phyloP scores from a whole-genome alignment of 2,888 invertebrate species.

The Philonicus albiceps region DNA sequence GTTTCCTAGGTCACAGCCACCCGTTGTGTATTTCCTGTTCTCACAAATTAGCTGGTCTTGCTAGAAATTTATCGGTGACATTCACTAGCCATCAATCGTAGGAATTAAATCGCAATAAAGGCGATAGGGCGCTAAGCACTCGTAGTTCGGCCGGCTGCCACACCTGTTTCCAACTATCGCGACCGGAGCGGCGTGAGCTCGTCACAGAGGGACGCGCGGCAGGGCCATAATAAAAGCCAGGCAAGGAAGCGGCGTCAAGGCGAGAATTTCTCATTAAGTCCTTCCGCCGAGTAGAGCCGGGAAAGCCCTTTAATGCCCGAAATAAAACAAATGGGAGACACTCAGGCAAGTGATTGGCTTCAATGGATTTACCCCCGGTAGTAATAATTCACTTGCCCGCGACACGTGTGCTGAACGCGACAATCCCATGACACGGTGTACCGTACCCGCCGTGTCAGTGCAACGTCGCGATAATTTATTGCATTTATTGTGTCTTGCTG shows the following conservation, averaged over 20 bases:
- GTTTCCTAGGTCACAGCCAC: neutral
- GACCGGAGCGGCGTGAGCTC: neutral
- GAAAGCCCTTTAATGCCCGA: slow-evolving; percentile 17
- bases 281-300: neutral
- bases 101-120: neutral
- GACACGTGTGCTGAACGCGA: slow-evolving; percentile 13
- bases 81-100: neutral
- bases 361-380: slow-evolving; percentile 2
- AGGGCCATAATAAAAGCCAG: neutral
- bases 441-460: slow-evolving; percentile 12
- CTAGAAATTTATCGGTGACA: neutral
- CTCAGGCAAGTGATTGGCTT: slow-evolving; percentile 36
- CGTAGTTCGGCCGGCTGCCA: neutral
- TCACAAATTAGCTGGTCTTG: neutral
- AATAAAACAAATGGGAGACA: slow-evolving; percentile 24
- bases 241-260: neutral
- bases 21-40: neutral
- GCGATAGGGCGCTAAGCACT: neutral
- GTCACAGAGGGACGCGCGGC: neutral
- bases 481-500: neutral
- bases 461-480: slow-evolving; percentile 21
- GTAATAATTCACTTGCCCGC: slow-evolving; percentile 8
- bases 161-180: neutral
- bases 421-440: slow-evolving; percentile 10
- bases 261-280: slow-evolving; percentile 23